Conservation (phyloP, 2,888 invertebrate species). For the Meghimatium bilineatum region DNA sequence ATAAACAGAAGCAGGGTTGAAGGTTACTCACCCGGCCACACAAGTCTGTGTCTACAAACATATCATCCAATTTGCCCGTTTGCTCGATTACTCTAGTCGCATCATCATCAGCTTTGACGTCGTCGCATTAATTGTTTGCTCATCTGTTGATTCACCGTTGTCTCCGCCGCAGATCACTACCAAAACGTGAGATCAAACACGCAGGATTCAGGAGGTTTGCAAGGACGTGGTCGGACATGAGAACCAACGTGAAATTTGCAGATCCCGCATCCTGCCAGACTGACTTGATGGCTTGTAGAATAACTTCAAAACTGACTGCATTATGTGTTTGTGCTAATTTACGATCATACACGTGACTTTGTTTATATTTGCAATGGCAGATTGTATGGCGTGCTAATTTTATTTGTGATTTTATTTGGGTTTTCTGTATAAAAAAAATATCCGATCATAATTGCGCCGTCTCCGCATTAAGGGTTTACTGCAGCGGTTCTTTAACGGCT, state of each 20-base stretch:
- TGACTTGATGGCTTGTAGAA: background rate
- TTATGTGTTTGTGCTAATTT: constrained; percentile 1
- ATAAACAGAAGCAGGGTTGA: too few species aligned
- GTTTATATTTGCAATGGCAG: background rate
- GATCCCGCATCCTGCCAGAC: constrained; percentile 3
- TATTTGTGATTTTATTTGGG: background rate
- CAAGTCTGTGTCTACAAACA: too few species aligned
- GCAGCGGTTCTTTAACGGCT: too few species aligned
- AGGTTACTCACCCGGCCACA: too few species aligned
- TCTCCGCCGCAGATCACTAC: background rate
- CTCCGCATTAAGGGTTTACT: too few species aligned
- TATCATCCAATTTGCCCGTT: too few species aligned
- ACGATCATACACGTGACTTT: background rate
- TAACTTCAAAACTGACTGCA: background rate
- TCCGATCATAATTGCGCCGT: too few species aligned
- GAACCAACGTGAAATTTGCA: background rate
- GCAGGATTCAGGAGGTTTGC: background rate
- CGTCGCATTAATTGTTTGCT: background rate
- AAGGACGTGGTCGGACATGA: constrained; percentile 7
- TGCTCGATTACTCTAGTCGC: background rate
- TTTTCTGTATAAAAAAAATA: too few species aligned
- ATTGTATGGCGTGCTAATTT: background rate
- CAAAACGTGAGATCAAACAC: background rate
- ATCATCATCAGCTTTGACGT: background rate
- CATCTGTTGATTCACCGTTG: background rate